Percentiles rank a stretch among this genome's conserved stretches.
phyloP scores from a whole-genome alignment of 2,888 invertebrate genomes.

The Catocala sponsa region DNA sequence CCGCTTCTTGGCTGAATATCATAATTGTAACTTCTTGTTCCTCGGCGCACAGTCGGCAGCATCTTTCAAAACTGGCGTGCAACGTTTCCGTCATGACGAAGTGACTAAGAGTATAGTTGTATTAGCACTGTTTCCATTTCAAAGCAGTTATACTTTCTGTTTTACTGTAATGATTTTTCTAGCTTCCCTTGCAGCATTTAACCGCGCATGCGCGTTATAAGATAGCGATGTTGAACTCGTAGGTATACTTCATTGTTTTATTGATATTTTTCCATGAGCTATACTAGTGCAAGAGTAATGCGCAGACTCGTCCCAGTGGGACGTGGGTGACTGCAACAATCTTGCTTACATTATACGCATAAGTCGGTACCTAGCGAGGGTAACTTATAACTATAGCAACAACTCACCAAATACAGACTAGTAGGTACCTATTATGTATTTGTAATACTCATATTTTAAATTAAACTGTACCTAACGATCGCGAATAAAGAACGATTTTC shows the following conservation, averaged over 20 bases:
- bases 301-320: conserved; percentile 55
- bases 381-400: too few species aligned
- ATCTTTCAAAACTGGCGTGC: conserved; percentile 73
- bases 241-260: conserved; percentile 66
- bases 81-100: conserved; percentile 57
- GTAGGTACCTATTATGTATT: too few species aligned
- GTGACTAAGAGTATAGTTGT: conserved; percentile 32
- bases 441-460: too few species aligned
- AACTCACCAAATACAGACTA: too few species aligned
- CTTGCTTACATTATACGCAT: not conserved
- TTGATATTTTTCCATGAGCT: conserved; percentile 59
- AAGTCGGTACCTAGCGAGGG: not conserved
- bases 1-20: conserved; percentile 90
- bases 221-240: conserved; percentile 51
- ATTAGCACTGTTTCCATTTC: conserved; percentile 34
- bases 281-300: conserved; percentile 37
- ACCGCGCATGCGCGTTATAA: conserved; percentile 72
- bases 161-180: conserved; percentile 74
- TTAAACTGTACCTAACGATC: too few species aligned
- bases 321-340: conserved; percentile 2
- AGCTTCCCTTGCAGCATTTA: conserved; percentile 51
- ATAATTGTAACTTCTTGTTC: conserved; percentile 88
- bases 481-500: too few species aligned
- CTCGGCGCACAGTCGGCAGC: conserved; percentile 90
- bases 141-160: conserved; percentile 50